Conservation (phyloP, 37 sponge, comb jelly and placozoan genomes). For the Lycopodina hypogea region DNA sequence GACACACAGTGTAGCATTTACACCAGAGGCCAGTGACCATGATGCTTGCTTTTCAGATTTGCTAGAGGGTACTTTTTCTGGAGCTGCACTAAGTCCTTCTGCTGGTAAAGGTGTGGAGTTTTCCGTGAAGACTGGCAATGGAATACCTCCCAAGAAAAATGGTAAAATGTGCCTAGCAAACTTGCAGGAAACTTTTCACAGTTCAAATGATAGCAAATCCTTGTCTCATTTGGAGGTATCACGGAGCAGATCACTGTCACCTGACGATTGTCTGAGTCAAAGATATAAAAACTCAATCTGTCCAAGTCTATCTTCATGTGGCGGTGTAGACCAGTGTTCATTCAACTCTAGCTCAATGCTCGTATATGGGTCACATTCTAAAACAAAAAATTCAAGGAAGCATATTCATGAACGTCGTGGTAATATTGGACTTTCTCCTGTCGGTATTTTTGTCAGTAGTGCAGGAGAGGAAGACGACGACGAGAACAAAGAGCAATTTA, state of each 20-base stretch:
- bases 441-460: conserved; percentile 24
- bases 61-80: background rate
- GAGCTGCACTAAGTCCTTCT: background rate
- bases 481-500: background rate
- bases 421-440: conserved; percentile 8
- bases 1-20: background rate
- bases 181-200: too few species aligned
- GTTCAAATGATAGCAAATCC: too few species aligned
- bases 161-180: background rate
- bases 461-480: conserved; percentile 2
- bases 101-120: background rate
- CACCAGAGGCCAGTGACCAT: background rate
- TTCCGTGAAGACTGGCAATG: background rate
- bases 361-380: too few species aligned
- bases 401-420: too few species aligned
- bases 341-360: too few species aligned
- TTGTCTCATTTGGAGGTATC: too few species aligned
- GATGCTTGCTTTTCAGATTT: background rate
- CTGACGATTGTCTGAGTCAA: too few species aligned
- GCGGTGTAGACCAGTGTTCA: too few species aligned
- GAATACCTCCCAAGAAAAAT: background rate
- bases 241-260: too few species aligned
- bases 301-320: too few species aligned
- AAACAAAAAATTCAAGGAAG: too few species aligned
- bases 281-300: too few species aligned